Base-by-base conservation (phyloP, 2,797 vertebrate genomes). In the Catostomus latipinnis region DNA sequence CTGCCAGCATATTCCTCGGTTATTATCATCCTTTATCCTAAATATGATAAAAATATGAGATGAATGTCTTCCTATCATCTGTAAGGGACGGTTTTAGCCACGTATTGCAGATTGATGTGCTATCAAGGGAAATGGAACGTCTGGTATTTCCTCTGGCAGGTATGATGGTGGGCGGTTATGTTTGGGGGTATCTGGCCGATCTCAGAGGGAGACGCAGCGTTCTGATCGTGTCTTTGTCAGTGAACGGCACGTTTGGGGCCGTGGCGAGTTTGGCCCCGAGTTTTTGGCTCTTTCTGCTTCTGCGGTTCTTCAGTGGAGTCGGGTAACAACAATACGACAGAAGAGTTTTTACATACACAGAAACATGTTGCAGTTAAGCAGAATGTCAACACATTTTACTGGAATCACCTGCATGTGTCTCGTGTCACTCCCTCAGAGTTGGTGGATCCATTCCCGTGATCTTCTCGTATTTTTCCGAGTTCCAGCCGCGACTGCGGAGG, bases 401-500 rank as follows among this genome's bases (percentile, higher is more conserved):
- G 1, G 34, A 34, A 34, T 34, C 34, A 34, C 34, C 34, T 34
- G 34, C 34, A 34, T 46, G 56, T 16, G 7, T 18, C 8, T 34
- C 57, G 12, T 74, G 22, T 46, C 43, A 65, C 46, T 5, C 68
- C 56, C 14, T 11, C 66, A 95, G 94, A 68, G 94, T 95, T 0
- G 94, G 94, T 0, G 94, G 94, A 1, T 95, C 94, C 4, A 90
- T 94, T 68, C 94, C 94, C 0, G 93, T 95, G 18, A 92, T 94
- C 83, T 95, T 95, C 90, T 94, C 94, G 3, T 95, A 94, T 90
- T 95, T 95, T 87, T 93, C 93, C 0, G 94, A 95, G 89, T 95
- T 95, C 62, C 92, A 94, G 87, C 94, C 94, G 0, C 83, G 92
- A 6, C 49, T 83, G 81, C 90, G 78, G 70, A 91, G 94, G 85